These are phyloP conservation scores for Brenthis ino DNA, from an alignment of 2,888 invertebrate species.

Conservation along the genomic window DNA sequence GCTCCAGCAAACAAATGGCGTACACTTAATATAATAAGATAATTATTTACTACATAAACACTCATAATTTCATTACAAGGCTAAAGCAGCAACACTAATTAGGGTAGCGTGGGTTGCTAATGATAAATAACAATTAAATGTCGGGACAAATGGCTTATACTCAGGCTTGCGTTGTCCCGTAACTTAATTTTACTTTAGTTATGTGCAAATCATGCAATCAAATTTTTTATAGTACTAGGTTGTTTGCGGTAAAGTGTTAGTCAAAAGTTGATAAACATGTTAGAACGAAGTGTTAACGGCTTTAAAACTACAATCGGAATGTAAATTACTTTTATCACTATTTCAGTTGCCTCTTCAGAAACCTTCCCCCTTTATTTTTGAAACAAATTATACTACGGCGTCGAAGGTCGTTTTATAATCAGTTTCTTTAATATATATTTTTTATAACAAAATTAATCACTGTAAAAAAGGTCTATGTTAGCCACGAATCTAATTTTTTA, in stretches of 20 bases:
- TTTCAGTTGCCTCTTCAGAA: slow-evolving; percentile 8
- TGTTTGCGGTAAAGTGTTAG: slow-evolving; percentile 33
- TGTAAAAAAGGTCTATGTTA: slow-evolving; percentile 74
- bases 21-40: neutral
- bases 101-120: slow-evolving; percentile 36
- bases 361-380: slow-evolving; percentile 22
- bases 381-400: slow-evolving; percentile 43
- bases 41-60: slow-evolving; percentile 13
- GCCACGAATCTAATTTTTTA: slow-evolving; percentile 75
- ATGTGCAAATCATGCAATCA: slow-evolving; percentile 31
- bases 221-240: slow-evolving; percentile 14
- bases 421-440: slow-evolving; percentile 31
- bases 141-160: slow-evolving; percentile 20
- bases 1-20: neutral
- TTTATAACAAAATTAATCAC: slow-evolving; percentile 62
- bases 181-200: neutral
- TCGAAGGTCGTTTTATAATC: slow-evolving; percentile 38
- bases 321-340: slow-evolving; percentile 7
- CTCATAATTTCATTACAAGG: slow-evolving; percentile 30
- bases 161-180: neutral
- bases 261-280: slow-evolving; percentile 47
- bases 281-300: slow-evolving; percentile 67
- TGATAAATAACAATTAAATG: slow-evolving; percentile 34
- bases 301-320: slow-evolving; percentile 39
- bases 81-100: slow-evolving; percentile 32